A percentile compares a stretch with the other conserved stretches of the same genome.
Conservation (phyloP, 2,797 vertebrate genomes). For the Tapirus indicus region DNA sequence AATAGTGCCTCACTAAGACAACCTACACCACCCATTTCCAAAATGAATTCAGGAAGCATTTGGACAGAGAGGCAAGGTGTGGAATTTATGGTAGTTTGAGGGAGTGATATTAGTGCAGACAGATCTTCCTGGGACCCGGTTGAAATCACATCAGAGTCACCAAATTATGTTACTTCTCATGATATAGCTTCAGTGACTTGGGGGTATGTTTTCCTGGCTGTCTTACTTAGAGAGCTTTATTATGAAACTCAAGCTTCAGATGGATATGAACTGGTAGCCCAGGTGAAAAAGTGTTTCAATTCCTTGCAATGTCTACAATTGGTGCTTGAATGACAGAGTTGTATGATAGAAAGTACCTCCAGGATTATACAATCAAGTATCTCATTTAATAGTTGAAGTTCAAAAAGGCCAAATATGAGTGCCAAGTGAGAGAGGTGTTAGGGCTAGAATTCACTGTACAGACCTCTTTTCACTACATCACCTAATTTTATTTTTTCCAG, state of each 20-base stretch:
- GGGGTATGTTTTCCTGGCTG: background rate
- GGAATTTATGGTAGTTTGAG: background rate
- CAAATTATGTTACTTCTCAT: background rate
- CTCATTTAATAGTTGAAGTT: background rate
- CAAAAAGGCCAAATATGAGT: conserved; percentile 28
- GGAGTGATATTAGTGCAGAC: background rate
- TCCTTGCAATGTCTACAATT: background rate
- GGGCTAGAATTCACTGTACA: background rate
- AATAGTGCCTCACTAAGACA: background rate
- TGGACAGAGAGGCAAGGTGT: background rate
- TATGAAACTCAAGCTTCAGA: background rate
- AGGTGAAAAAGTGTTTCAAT: background rate
- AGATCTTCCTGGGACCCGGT: background rate
- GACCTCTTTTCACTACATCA: background rate
- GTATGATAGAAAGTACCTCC: background rate
- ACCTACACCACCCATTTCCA: background rate
- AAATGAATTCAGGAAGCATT: background rate
- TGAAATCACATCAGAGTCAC: background rate
- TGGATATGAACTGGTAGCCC: background rate
- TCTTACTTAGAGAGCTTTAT: background rate
- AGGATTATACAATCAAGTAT: background rate
- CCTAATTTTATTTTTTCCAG: background rate
- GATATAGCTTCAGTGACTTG: background rate
- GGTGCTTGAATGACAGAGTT: background rate
- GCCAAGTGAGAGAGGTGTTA: background rate